Evolutionary conservation across 2,113 vertebrate genomes (phyloP), one percentile per base, ranked within the genome.

Genomic region (Empidonax traillii): DNA sequence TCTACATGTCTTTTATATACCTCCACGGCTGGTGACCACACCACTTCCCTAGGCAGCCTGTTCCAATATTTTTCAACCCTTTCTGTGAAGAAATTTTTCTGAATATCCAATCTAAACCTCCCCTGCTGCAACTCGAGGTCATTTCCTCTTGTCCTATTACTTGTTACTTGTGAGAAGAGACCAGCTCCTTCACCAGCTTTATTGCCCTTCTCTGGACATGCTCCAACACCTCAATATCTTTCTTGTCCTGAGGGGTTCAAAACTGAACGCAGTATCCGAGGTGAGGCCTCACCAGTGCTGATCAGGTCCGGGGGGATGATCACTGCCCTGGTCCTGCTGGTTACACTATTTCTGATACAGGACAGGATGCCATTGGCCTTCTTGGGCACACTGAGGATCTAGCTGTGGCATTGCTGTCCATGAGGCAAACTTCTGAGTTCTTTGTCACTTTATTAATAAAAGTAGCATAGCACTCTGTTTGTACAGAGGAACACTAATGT

Each of bases 231-330:
- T 76, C 52, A 21, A 1, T 43, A 49, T 43, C 44, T 7, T n/a
- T 39, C 20, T 17, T 51, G 24, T 19, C 19, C 10, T 25, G 25
- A n/a, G 53, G 2, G 46, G 15, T 53, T 43, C 65, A 52, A 53
- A 89, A 52, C 25, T 35, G 33, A 52, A 2, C 31, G 1, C 21
- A 14, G n/a, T 3, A 10, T 8, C 35, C 0, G 0, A 49, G 12
- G 51, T n/a, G 22, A 1, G 0, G 28, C 53, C 43, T 91, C 59
- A 12, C 28, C 47, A 51, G 63, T 49, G 66, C 53, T 3, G 4
- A 16, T 35, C 35, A 35, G 35, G 25, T 37, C 23, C 17, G 21
- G 37, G 30, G 16, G 9, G 1, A 10, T 0, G 1, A 23, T 91
- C 59, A 8, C 19, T 67, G 51, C 27, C 15, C 21, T 74, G 3